A percentile compares a stretch with the other conserved stretches of the same genome.
phyloP scores from a whole-genome alignment of 2,113 vertebrate genomes.

The Dicerorhinus sumatrensis region DNA sequence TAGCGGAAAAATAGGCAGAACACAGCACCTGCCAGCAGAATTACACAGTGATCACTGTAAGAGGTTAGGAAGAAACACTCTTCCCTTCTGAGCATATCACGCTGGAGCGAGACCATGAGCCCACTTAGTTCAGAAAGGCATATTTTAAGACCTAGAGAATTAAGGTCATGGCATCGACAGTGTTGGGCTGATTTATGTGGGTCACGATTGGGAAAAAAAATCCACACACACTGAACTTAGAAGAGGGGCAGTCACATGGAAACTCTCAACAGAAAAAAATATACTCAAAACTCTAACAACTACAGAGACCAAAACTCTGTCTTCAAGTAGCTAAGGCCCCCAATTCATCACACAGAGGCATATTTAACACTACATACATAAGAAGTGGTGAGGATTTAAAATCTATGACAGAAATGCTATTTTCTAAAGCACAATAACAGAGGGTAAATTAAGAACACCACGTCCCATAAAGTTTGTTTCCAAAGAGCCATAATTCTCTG shows the following conservation, averaged over 20 bases:
- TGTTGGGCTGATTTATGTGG: neutral
- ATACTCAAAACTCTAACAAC: slow-evolving; percentile 29
- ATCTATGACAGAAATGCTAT: slow-evolving; percentile 22
- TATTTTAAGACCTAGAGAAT: neutral
- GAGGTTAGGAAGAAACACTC: neutral
- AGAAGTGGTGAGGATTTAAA: slow-evolving; percentile 42
- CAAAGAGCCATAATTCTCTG: slow-evolving; percentile 56
- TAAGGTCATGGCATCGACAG: neutral
- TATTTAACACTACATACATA: neutral
- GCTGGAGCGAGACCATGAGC: neutral
- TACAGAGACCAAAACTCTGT: neutral
- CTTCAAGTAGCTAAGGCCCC: neutral
- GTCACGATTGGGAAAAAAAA: neutral
- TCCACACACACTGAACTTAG: neutral
- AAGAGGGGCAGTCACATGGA: neutral
- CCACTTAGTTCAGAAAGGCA: neutral
- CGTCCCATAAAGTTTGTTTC: slow-evolving; percentile 70
- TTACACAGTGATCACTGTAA: neutral
- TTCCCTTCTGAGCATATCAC: neutral
- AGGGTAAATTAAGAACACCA: slow-evolving; percentile 57
- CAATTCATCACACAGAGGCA: slow-evolving; percentile 21
- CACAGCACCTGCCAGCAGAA: neutral
- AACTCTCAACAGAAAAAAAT: neutral
- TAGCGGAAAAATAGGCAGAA: neutral
- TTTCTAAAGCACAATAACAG: slow-evolving; percentile 47